phyloP scores from a whole-genome alignment of 2,797 vertebrate genomes.

The Cichlasoma orientale region DNA sequence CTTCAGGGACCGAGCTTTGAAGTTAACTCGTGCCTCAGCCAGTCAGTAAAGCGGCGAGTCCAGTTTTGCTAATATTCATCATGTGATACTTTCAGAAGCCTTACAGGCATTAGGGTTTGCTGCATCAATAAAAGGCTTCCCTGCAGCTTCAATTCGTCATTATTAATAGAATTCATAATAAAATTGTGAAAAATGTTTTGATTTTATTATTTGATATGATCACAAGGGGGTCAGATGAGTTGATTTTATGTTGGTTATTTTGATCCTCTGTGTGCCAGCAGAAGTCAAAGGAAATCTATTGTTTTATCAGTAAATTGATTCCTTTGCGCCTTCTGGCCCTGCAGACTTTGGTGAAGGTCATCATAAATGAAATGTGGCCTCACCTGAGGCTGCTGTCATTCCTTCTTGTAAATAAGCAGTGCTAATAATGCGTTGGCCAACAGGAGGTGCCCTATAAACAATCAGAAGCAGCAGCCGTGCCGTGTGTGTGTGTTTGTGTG shows the following conservation, averaged over 20 bases:
- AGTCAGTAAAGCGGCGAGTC: neutral
- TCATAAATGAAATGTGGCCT: conserved; percentile 14
- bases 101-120: neutral
- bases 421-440: conserved; percentile 66
- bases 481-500: conserved; percentile 19
- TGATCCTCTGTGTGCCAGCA: neutral
- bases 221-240: accelerated
- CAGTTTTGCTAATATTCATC: neutral
- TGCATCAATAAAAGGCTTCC: neutral
- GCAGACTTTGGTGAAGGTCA: neutral
- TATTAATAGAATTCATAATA: neutral
- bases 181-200: neutral
- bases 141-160: neutral
- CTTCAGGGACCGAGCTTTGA: neutral
- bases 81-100: neutral
- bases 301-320: neutral
- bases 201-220: neutral
- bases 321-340: neutral
- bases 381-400: conserved; percentile 6
- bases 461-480: conserved; percentile 42
- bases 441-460: conserved; percentile 75
- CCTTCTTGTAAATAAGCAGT: conserved; percentile 41
- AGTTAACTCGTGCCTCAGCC: neutral
- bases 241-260: neutral
- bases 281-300: neutral